These are phyloP conservation scores for Protosalanx chinensis DNA, from an alignment of 2,797 vertebrate genomes.

Conservation along the genomic window DNA sequence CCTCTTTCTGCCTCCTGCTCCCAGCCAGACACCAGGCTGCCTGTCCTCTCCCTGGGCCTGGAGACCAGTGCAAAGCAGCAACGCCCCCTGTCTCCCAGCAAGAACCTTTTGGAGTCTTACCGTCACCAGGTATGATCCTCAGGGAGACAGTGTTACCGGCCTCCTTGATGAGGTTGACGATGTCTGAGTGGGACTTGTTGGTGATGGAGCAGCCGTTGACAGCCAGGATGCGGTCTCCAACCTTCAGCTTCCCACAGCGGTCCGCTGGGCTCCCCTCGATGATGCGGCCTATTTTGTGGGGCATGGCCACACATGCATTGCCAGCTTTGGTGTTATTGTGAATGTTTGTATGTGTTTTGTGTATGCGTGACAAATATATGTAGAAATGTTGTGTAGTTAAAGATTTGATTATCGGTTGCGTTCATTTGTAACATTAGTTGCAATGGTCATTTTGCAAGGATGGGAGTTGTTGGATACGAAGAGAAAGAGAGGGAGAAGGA, in stretches of 20 bases:
- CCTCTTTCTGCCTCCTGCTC: neutral
- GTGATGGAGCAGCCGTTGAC: conserved; percentile 88
- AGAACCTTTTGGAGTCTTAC: conserved; percentile 62
- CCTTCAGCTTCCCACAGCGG: conserved; percentile 87
- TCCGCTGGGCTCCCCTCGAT: conserved; percentile 88
- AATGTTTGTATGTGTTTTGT: conserved; percentile 5
- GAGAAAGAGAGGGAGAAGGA: conserved; percentile 57
- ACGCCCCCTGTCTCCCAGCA: neutral
- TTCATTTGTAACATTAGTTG: conserved; percentile 41
- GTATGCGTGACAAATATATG: neutral
- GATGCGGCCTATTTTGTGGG: conserved; percentile 91
- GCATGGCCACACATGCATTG: conserved; percentile 88
- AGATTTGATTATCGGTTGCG: conserved; percentile 52
- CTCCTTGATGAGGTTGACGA: conserved; percentile 90
- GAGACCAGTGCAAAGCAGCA: neutral
- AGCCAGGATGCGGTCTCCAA: conserved; percentile 85
- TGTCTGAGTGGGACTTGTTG: conserved; percentile 89
- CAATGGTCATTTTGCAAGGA: neutral
- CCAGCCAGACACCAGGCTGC: neutral
- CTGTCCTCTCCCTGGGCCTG: neutral
- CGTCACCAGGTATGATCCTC: conserved; percentile 86
- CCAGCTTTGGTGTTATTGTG: conserved; percentile 73
- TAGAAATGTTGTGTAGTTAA: neutral
- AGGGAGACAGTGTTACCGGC: conserved; percentile 85
- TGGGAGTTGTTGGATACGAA: conserved; percentile 41